Evolutionary conservation across 2,797 vertebrate species (phyloP).

Genomic region (Falco biarmicus): DNA sequence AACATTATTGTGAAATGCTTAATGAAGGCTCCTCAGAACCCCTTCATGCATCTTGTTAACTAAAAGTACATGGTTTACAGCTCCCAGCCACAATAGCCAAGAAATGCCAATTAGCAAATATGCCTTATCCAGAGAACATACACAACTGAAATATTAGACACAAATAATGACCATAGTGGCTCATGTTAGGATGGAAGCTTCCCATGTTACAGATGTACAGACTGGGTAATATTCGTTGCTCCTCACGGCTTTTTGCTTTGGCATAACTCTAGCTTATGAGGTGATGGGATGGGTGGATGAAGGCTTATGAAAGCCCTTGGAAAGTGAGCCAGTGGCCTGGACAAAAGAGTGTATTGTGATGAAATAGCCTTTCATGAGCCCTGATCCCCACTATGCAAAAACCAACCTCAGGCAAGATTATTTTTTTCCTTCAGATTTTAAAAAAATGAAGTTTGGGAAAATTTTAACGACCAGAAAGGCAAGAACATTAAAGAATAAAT

Average conservation of each 20-base stretch:
- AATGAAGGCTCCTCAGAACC: not conserved
- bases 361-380: not conserved
- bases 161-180: not conserved
- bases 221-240: not conserved
- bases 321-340: not conserved
- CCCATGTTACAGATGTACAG: not conserved
- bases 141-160: not conserved
- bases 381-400: not conserved
- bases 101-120: not conserved
- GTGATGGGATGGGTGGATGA: not conserved
- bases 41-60: slow-evolving; percentile 1
- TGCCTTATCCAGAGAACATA: not conserved
- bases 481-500: not conserved
- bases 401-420: not conserved
- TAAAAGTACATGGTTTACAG: not conserved
- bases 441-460: not conserved
- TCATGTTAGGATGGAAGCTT: not conserved
- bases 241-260: not conserved
- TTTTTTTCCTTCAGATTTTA: not conserved
- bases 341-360: not conserved
- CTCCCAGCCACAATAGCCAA: not conserved
- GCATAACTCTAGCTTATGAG: not conserved
- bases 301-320: not conserved
- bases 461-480: not conserved
- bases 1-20: slow-evolving; percentile 12